These are phyloP conservation scores for Polia nebulosa DNA, from an alignment of 2,888 invertebrate genomes.

Conservation along the genomic window DNA sequence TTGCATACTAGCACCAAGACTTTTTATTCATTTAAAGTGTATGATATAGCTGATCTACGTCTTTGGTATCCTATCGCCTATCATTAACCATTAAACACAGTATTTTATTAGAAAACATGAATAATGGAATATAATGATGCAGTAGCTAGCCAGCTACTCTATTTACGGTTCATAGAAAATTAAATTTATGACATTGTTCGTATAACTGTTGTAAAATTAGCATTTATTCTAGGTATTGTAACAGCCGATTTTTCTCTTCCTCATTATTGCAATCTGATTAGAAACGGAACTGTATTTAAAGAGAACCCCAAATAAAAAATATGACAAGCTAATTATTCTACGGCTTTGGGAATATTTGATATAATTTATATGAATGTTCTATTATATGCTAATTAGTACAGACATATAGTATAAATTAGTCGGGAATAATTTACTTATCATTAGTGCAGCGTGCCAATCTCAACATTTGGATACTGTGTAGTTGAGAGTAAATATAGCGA, in stretches of 20 bases:
- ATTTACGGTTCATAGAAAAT: conserved; percentile 9
- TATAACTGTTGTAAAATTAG: conserved; percentile 13
- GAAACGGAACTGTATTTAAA: conserved; percentile 4
- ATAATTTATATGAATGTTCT: conserved; percentile 6
- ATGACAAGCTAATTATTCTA: conserved; percentile 1
- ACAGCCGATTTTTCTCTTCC: neutral
- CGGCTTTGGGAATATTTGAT: conserved; percentile 10
- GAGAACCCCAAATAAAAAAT: neutral
- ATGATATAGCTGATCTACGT: neutral
- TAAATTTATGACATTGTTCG: neutral
- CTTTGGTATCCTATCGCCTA: neutral
- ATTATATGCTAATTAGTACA: conserved; percentile 26
- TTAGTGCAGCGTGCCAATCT: conserved; percentile 46
- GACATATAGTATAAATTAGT: conserved; percentile 5
- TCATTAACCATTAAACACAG: conserved; percentile 4
- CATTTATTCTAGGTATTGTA: conserved; percentile 21
- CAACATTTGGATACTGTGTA: conserved; percentile 29
- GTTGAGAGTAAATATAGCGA: conserved; percentile 35
- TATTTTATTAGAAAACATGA: conserved; percentile 14
- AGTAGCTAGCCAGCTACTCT: neutral
- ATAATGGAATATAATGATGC: conserved; percentile 17
- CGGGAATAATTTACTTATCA: conserved; percentile 40
- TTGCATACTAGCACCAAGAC: neutral
- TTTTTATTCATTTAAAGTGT: neutral
- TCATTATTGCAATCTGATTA: neutral